Evolutionary conservation across 2,113 vertebrate genomes (phyloP).

Genomic region (Rhinoptilus africanus): DNA sequence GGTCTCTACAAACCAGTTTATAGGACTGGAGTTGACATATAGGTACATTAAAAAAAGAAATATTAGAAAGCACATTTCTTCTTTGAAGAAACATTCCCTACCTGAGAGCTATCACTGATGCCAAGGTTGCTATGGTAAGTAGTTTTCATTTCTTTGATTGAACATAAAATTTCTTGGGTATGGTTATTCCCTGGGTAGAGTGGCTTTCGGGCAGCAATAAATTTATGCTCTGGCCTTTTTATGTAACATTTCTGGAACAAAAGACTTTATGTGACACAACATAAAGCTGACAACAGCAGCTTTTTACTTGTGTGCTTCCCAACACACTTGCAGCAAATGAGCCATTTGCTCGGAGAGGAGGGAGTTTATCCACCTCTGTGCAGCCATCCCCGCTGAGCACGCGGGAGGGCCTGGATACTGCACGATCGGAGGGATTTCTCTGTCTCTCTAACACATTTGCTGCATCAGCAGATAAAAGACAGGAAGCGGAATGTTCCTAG

Average conservation of each 20-base stretch:
- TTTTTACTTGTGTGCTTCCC: not conserved
- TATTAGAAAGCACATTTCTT: not conserved
- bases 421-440: fast-evolving
- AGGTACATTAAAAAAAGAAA: not conserved
- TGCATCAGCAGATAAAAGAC: not conserved
- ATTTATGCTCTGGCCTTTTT: not conserved
- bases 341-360: not conserved
- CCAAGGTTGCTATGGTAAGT: slow-evolving; percentile 10
- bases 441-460: not conserved
- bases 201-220: not conserved
- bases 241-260: not conserved
- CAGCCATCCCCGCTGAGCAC: not conserved
- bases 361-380: not conserved
- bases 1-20: not conserved
- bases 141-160: not conserved
- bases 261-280: not conserved
- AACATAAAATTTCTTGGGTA: slow-evolving; percentile 14
- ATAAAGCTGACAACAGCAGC: not conserved
- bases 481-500: not conserved
- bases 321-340: not conserved
- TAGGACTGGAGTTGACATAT: not conserved
- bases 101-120: not conserved
- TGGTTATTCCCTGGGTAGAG: not conserved
- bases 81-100: slow-evolving; percentile 1
- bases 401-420: not conserved